Percentiles rank a stretch among this genome's conserved stretches.
These are phyloP conservation scores for Lepidurus packardi DNA, from an alignment of 1,140 invertebrate species.

Conservation along the genomic window DNA sequence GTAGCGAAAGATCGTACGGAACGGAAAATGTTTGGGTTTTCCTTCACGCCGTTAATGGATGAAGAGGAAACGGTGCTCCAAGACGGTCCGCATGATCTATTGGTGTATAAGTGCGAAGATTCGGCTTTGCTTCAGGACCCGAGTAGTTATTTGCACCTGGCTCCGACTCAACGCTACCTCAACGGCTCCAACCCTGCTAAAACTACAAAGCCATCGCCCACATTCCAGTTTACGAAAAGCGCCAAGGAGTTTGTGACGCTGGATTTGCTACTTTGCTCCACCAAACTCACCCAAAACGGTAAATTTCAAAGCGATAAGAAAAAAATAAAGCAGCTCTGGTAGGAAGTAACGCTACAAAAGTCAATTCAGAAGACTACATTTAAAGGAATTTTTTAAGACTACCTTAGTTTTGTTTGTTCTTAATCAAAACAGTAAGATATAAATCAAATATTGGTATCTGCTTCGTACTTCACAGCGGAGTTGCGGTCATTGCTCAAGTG, in stretches of 20 bases:
- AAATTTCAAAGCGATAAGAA: slow-evolving; percentile 37
- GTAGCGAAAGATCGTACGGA: slow-evolving; percentile 79
- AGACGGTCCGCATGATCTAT: slow-evolving; percentile 80
- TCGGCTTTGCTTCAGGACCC: slow-evolving; percentile 60
- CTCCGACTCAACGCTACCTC: slow-evolving; percentile 54
- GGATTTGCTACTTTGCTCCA: slow-evolving; percentile 80
- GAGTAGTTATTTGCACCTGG: slow-evolving; percentile 65
- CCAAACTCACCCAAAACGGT: slow-evolving; percentile 91
- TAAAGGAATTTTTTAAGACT: not conserved
- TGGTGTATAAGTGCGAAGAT: slow-evolving; percentile 90
- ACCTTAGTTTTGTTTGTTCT: not conserved
- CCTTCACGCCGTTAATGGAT: slow-evolving; percentile 84
- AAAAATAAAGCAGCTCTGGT: not conserved
- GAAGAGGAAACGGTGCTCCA: slow-evolving; percentile 74
- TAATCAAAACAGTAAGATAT: not conserved
- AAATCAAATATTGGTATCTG: slow-evolving; percentile 20
- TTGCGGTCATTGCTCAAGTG: slow-evolving; percentile 82
- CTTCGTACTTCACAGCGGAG: slow-evolving; percentile 59
- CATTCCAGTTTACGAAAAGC: slow-evolving; percentile 64
- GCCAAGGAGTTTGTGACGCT: slow-evolving; percentile 78
- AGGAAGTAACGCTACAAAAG: not conserved
- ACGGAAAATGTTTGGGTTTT: slow-evolving; percentile 86
- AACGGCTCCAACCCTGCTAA: slow-evolving; percentile 18
- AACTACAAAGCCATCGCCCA: slow-evolving; percentile 32
- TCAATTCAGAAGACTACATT: not conserved